Conservation (phyloP, 2,888 invertebrate genomes). For the Bedellia somnulentella region DNA sequence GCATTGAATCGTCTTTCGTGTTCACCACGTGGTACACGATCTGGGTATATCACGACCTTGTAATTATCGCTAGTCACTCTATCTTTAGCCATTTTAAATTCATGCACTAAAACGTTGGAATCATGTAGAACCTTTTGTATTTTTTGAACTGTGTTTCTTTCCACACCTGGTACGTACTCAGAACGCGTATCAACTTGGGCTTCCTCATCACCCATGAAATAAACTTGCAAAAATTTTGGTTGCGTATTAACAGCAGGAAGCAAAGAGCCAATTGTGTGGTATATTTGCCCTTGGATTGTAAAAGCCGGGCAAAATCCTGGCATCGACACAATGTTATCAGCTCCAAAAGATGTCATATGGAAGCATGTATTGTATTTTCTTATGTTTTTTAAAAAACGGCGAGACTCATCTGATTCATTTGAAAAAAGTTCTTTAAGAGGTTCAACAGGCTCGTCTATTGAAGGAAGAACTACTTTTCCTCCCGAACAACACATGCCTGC, state of each 20-base stretch:
- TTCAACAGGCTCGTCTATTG: slow-evolving; percentile 11
- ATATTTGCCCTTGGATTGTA: slow-evolving; percentile 17
- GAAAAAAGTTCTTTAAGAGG: slow-evolving; percentile 10
- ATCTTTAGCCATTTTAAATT: slow-evolving; percentile 17
- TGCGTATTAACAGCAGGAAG: slow-evolving; percentile 11
- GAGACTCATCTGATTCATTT: slow-evolving; percentile 10
- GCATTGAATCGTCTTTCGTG: slow-evolving; percentile 17
- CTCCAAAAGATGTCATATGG: slow-evolving; percentile 13
- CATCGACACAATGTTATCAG: slow-evolving; percentile 10
- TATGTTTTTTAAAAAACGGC: slow-evolving; percentile 11
- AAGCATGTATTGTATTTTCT: slow-evolving; percentile 12
- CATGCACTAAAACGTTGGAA: slow-evolving; percentile 14
- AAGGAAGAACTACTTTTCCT: slow-evolving; percentile 11
- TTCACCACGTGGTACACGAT: slow-evolving; percentile 16
- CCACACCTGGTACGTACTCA: slow-evolving; percentile 13
- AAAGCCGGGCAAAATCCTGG: slow-evolving; percentile 15
- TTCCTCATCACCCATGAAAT: slow-evolving; percentile 17
- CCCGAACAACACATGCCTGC: slow-evolving; percentile 13
- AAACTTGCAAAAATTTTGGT: slow-evolving; percentile 17
- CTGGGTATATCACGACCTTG: slow-evolving; percentile 16
- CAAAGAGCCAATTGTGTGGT: slow-evolving; percentile 16
- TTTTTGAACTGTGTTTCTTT: slow-evolving; percentile 13
- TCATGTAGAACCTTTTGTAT: slow-evolving; percentile 15
- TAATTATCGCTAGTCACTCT: slow-evolving; percentile 14
- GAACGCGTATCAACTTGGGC: slow-evolving; percentile 13